These are phyloP conservation scores for Campoplex nolae DNA, from an alignment of 2,888 invertebrate genomes.

Conservation along the genomic window DNA sequence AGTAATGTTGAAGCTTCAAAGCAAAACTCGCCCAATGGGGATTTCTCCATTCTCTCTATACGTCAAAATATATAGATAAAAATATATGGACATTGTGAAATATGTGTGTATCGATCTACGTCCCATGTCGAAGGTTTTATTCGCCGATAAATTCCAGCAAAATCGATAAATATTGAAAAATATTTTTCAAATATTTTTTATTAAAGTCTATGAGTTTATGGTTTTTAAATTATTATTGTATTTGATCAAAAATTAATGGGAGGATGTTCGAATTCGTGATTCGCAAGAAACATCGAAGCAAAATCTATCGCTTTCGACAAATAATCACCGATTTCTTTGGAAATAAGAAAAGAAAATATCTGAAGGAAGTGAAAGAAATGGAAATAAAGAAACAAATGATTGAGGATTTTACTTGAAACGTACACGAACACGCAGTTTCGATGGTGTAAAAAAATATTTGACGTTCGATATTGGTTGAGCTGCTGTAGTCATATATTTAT, in stretches of 20 bases:
- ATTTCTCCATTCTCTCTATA: conserved; percentile 10
- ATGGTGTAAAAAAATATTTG: not conserved
- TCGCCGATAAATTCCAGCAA: not conserved
- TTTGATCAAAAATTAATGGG: no score
- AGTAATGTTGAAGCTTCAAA: conserved; percentile 53
- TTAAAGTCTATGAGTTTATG: no score
- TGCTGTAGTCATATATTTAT: conserved; percentile 10
- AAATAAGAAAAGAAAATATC: not conserved
- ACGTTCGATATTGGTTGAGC: conserved; percentile 26
- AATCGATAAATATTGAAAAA: not conserved
- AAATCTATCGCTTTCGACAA: not conserved
- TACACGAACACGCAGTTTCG: not conserved
- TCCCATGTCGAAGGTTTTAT: not conserved
- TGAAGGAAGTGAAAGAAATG: not conserved
- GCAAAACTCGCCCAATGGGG: conserved; percentile 35
- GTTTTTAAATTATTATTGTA: no score
- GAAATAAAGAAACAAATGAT: not conserved
- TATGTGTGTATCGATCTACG: not conserved
- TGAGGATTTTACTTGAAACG: not conserved
- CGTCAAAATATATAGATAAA: not conserved
- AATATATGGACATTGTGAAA: not conserved
- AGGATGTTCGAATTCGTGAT: no score
- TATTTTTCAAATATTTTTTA: no score
- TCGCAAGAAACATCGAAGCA: no score
- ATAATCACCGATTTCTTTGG: not conserved